Evolutionary conservation across 2,888 invertebrate species (phyloP), one percentile per base, ranked within the genome.

Genomic region (Xestia sexstrigata): DNA sequence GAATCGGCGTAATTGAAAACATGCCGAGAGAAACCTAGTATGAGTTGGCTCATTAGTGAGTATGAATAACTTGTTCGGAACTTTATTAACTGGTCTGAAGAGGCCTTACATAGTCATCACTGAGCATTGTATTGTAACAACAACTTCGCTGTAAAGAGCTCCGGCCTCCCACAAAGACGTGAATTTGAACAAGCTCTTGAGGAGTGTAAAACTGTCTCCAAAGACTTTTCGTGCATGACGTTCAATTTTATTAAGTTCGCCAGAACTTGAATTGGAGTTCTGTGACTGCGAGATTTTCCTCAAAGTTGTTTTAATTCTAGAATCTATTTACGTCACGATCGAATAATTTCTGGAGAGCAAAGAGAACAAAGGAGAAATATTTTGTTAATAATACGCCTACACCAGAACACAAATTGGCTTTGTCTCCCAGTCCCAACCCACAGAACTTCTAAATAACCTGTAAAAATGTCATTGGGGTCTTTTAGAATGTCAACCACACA

Each of bases 31-130:
- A 86, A 87, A 85, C 85, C 76, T 83, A 87, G 80, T 83, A 82
- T 73, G 83, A 86, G 87, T 88, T 82, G 82, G 83, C 86, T 89
- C 88, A 89, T 90, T 89, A 90, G 84, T 79, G 75, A 85, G 80
- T 82, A 87, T 86, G 85, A 90, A 90, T 89, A 88, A 90, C 88
- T 90, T 83, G 75, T 73, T 80, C 74, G 72, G 67, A 91, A 90
- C 89, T 91, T 86, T 86, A 90, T 87, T 86, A 87, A 84, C 78
- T 81, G 82, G 86, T 86, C 76, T 83, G 76, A 62, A 81, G 70
- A 81, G 55, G 77, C n/a, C 77, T 78, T 78, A 82, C 78, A 76
- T 67, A 81, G 82, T 78, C 80, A 81, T 79, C 69, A 69, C 62
- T 55, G 74, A 79, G 52, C 79, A 73, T 77, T 86, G 78, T 82